These are phyloP conservation scores for Anguilla pacifica DNA, from an alignment of 2,797 vertebrate species.

Conservation along the genomic window DNA sequence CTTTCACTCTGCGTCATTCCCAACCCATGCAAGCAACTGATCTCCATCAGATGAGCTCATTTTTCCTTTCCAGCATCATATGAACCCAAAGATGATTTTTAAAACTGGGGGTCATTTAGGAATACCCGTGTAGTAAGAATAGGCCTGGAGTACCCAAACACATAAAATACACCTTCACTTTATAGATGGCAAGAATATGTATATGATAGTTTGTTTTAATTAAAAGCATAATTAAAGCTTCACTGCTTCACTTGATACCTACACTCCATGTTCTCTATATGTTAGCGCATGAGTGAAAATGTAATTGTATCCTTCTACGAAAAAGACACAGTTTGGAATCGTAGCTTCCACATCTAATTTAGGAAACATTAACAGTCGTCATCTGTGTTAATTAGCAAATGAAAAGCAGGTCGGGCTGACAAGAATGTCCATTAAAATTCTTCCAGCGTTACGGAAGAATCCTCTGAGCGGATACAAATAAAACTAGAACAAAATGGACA, in stretches of 20 bases:
- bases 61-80: too few species aligned
- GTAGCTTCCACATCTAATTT: not conserved
- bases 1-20: not conserved
- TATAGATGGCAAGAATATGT: too few species aligned
- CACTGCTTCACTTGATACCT: not conserved
- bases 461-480: not conserved
- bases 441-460: not conserved
- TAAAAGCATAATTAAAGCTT: not conserved
- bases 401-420: not conserved
- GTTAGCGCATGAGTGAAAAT: not conserved
- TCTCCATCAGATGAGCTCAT: too few species aligned
- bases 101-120: too few species aligned
- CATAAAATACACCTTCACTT: too few species aligned
- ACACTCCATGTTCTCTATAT: not conserved
- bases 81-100: conserved; percentile 6
- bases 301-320: not conserved
- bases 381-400: not conserved
- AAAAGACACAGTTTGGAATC: not conserved
- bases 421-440: not conserved
- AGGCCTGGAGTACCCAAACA: too few species aligned
- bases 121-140: too few species aligned
- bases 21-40: not conserved
- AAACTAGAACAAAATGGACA: not conserved
- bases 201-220: not conserved
- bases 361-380: not conserved